Conservation (phyloP, 2,888 invertebrate genomes). For the Mesorhabditis belari region DNA sequence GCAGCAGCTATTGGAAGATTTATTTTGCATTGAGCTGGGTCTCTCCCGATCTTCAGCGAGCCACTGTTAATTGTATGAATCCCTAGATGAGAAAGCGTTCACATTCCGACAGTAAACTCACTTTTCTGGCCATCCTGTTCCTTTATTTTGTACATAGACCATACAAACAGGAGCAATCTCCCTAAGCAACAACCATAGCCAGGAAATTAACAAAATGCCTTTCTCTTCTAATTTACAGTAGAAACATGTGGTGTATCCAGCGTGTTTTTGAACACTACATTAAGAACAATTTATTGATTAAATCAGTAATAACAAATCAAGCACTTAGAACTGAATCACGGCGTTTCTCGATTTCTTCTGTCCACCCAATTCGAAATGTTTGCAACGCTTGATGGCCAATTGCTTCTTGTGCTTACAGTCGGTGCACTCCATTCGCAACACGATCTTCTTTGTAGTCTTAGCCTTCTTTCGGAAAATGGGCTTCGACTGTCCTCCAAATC, state of each 20-base stretch:
- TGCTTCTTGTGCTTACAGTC: constrained; percentile 91
- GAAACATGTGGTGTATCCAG: no score
- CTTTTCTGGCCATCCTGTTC: no score
- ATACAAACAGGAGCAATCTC: no score
- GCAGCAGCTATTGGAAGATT: constrained; percentile 11
- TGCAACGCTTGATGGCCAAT: constrained; percentile 64
- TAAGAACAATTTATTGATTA: neutral
- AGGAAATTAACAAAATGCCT: constrained; percentile 2
- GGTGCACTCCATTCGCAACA: constrained; percentile 95
- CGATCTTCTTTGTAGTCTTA: constrained; percentile 99
- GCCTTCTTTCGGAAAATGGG: constrained; percentile 97
- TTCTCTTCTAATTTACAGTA: constrained; percentile 12
- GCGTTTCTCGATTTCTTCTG: constrained; percentile 88
- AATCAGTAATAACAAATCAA: neutral
- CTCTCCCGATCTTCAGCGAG: constrained; percentile 13
- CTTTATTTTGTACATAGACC: no score
- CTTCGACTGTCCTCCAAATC: constrained; percentile 99
- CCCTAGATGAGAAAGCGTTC: neutral
- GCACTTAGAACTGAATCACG: constrained; percentile 53
- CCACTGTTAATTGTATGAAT: neutral
- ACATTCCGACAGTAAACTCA: no score
- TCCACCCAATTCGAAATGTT: constrained; percentile 98
- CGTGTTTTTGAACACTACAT: neutral
- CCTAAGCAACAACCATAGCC: neutral
- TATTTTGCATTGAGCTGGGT: constrained; percentile 13